phyloP scores from a whole-genome alignment of 2,888 invertebrate genomes.

The Agonopterix alstromeriana region DNA sequence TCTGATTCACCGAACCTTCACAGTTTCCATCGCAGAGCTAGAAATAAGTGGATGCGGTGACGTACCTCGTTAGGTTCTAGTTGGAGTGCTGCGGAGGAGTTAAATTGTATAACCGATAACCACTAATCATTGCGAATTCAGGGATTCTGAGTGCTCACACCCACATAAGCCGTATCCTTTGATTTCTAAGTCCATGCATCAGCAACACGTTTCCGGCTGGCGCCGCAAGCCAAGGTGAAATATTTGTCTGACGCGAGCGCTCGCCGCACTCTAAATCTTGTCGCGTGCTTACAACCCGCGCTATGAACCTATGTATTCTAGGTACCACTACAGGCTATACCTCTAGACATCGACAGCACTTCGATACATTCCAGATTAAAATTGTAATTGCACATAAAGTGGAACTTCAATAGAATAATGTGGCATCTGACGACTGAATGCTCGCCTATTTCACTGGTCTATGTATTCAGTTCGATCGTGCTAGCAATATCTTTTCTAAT shows the following conservation, averaged over 20 bases:
- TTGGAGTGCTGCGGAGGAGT: neutral
- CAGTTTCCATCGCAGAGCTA: conserved; percentile 1
- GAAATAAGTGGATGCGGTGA: conserved; percentile 3
- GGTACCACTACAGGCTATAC: neutral
- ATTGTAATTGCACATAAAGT: conserved; percentile 10
- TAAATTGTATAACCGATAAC: conserved; percentile 1
- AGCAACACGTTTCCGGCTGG: conserved; percentile 30
- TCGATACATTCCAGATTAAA: conserved; percentile 23
- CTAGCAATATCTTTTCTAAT: conserved; percentile 3
- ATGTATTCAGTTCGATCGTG: conserved; percentile 3
- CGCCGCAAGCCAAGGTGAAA: conserved; percentile 55
- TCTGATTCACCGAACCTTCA: conserved; percentile 27
- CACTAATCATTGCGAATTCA: conserved; percentile 5
- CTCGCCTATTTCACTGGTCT: conserved; percentile 3
- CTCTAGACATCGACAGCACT: conserved; percentile 36
- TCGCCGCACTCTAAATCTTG: conserved; percentile 54
- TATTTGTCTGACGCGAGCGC: conserved; percentile 53
- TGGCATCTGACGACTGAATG: conserved; percentile 8
- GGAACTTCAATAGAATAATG: conserved; percentile 7
- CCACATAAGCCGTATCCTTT: conserved; percentile 10
- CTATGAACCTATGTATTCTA: conserved; percentile 22
- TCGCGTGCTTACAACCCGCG: conserved; percentile 47
- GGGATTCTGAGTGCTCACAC: conserved; percentile 2
- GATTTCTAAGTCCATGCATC: conserved; percentile 14
- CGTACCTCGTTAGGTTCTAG: conserved; percentile 6